These are phyloP conservation scores for Kuschelorhynchus macadamiae DNA, from an alignment of 2,888 invertebrate genomes.

Conservation along the genomic window DNA sequence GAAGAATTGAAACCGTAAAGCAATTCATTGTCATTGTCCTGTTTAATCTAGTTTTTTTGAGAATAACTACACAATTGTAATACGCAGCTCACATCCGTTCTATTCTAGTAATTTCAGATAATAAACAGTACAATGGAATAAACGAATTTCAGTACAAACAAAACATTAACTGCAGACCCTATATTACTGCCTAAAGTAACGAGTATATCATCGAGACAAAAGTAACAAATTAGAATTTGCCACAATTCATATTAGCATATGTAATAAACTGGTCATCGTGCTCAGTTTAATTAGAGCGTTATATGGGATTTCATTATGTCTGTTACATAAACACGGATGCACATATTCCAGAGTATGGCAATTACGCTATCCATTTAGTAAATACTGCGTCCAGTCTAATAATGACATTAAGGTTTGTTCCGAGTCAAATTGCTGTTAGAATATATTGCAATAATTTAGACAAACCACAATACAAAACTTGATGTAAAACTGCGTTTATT, in stretches of 20 bases:
- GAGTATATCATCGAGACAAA: slow-evolving; percentile 8
- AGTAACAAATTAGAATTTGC: slow-evolving; percentile 23
- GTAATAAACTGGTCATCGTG: slow-evolving; percentile 31
- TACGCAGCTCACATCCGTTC: no score
- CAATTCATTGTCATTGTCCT: no score
- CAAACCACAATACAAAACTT: slow-evolving; percentile 14
- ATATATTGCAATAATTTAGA: slow-evolving; percentile 24
- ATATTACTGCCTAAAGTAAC: background rate
- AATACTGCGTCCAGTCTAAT: slow-evolving; percentile 32
- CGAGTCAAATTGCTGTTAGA: slow-evolving; percentile 27
- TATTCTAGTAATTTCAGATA: no score
- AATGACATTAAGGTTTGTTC: slow-evolving; percentile 33
- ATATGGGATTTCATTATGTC: slow-evolving; percentile 45
- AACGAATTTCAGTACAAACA: background rate
- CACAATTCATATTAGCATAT: slow-evolving; percentile 30
- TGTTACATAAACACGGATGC: slow-evolving; percentile 40
- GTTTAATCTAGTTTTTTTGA: background rate
- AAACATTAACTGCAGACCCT: background rate
- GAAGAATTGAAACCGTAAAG: no score
- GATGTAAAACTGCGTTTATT: background rate
- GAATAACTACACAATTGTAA: background rate
- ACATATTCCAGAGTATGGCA: slow-evolving; percentile 37
- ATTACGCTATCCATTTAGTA: slow-evolving; percentile 35
- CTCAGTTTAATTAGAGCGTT: slow-evolving; percentile 35
- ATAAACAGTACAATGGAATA: background rate